Evolutionary conservation across 2,797 vertebrate genomes (phyloP).

Genomic region (Protonibea diacanthus): DNA sequence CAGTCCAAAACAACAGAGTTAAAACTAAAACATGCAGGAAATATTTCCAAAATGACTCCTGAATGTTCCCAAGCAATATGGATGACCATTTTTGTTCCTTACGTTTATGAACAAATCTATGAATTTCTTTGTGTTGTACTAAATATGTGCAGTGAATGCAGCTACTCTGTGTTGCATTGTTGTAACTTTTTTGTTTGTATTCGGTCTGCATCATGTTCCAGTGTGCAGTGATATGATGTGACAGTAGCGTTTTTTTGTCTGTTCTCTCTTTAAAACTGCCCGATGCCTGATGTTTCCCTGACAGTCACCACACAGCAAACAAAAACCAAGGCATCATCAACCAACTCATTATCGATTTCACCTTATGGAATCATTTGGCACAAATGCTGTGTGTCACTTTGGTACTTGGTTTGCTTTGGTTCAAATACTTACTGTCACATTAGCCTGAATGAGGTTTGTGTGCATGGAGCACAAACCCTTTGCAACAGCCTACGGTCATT

Average conservation of each 20-base stretch:
- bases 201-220: constrained; percentile 7
- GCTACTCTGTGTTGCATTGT: constrained; percentile 34
- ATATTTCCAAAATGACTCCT: constrained; percentile 80
- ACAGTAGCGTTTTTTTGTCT: neutral
- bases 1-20: constrained; percentile 57
- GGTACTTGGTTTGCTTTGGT: neutral
- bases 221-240: constrained; percentile 16
- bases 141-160: constrained; percentile 84
- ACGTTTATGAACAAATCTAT: constrained; percentile 85
- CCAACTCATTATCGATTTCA: neutral
- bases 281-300: neutral
- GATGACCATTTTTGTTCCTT: constrained; percentile 86
- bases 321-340: neutral
- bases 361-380: neutral
- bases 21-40: constrained; percentile 10
- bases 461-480: neutral
- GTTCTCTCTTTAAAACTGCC: neutral
- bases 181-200: constrained; percentile 32
- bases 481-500: neutral
- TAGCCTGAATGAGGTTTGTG: neutral
- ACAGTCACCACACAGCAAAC: neutral
- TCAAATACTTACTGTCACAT: neutral
- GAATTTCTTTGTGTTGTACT: constrained; percentile 83
- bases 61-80: constrained; percentile 92
- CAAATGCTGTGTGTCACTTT: neutral